phyloP scores from a whole-genome alignment of 1,140 invertebrate genomes.

The Cyrtorhinus lividipennis region DNA sequence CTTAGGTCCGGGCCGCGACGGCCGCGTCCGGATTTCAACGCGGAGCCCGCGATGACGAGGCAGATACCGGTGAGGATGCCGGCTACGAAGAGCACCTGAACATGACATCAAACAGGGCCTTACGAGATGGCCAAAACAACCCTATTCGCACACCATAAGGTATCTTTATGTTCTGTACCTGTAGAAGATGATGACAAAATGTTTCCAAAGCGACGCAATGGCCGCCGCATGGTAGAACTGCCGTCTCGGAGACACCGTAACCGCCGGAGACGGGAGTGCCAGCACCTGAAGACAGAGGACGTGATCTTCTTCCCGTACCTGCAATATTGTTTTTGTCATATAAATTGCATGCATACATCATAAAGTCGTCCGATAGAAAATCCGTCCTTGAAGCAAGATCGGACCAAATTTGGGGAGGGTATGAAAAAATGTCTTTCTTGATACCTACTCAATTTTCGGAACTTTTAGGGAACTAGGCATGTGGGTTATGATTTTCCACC shows the following conservation, averaged over 20 bases:
- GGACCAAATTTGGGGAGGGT: no score
- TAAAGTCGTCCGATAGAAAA: background rate
- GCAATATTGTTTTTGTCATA: no score
- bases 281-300: constrained; percentile 1
- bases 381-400: no score
- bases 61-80: constrained; percentile 43
- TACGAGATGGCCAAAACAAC: no score
- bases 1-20: constrained; percentile 35
- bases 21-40: constrained; percentile 36
- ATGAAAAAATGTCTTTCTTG: no score
- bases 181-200: constrained; percentile 4
- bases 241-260: background rate
- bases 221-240: constrained; percentile 14
- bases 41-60: constrained; percentile 41
- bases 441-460: no score
- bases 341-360: no score
- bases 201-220: constrained; percentile 13
- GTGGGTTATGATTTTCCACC: no score
- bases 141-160: no score
- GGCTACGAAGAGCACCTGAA: constrained; percentile 43
- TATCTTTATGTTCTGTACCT: no score
- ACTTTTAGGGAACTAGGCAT: no score
- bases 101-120: no score
- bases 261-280: background rate
- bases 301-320: background rate